Base-by-base conservation (phyloP, 1,140 invertebrate species). In the Drosophila takahashii region DNA sequence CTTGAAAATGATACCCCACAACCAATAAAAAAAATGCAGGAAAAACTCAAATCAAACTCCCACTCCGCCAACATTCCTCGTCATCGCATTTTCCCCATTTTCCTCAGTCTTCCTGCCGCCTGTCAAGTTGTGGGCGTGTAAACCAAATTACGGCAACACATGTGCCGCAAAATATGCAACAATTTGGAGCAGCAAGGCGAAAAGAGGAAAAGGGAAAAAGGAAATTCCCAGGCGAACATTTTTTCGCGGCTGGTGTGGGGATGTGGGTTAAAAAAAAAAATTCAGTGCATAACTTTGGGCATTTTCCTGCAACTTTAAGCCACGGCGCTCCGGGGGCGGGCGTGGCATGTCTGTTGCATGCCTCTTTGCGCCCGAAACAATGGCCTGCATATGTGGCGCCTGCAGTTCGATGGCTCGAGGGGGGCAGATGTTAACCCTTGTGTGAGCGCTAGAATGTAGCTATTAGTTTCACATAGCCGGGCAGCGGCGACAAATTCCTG, bases 391-490 rank as follows among this genome's bases (percentile, higher is more conserved):
- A 84, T 84, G 67, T 70, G 58, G 67, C 77, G 62, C 62, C 69
- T 51, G 57, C 73, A 86, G 81, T 85, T 85, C 85, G 85, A 77
- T 54, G 69, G 72, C 47, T 59, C 50, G 29, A 8, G 9, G 0
- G 7, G 45, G 48, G 26, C n/a, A n/a, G 7, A 42, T 27, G 27
- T 34, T 61, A 34, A 32, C 37, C 60, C 69, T 29, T 75, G 64
- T 75, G 64, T 57, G 79, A 62, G 74, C 34, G 69, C 69, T 51
- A 84, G 83, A 84, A 79, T 85, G 80, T 56, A 84, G 73, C 81
- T 85, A 85, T 85, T 84, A 85, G 80, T 84, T 84, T 67, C 72
- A 80, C 81, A 85, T 85, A 67, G 72, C 59, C 50, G 69, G 60
- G 66, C 72, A 79, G 51, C 34, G 77, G 81, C 77, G 81, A 70